Evolutionary conservation across 2,888 invertebrate species (phyloP).

Genomic region (Anodontia alba): DNA sequence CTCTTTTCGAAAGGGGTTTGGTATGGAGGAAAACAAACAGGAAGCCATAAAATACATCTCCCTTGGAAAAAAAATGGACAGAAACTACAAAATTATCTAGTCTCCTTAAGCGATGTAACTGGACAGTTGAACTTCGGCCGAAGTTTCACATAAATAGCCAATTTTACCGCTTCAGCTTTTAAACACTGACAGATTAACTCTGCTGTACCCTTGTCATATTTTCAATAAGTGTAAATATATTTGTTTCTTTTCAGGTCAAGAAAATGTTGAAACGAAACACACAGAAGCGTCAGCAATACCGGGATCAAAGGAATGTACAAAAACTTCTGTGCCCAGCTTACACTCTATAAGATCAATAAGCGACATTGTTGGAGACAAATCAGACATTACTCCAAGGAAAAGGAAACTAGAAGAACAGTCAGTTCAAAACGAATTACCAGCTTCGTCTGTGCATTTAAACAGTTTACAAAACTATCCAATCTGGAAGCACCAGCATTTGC

Average conservation of each 20-base stretch:
- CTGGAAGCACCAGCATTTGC: slow-evolving; percentile 54
- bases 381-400: slow-evolving; percentile 15
- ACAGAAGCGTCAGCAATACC: neutral
- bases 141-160: too few species aligned
- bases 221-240: too few species aligned
- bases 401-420: neutral
- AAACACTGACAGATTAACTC: too few species aligned
- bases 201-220: too few species aligned
- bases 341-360: slow-evolving; percentile 53
- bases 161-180: too few species aligned
- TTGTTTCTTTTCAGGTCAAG: neutral
- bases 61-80: too few species aligned
- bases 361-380: slow-evolving; percentile 42
- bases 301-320: neutral
- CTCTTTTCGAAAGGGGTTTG: too few species aligned
- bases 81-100: too few species aligned
- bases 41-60: too few species aligned
- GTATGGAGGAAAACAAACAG: too few species aligned
- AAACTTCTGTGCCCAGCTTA: neutral
- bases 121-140: too few species aligned
- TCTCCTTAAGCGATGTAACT: too few species aligned
- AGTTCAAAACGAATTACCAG: slow-evolving; percentile 28
- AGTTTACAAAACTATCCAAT: slow-evolving; percentile 37
- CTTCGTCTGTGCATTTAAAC: slow-evolving; percentile 54
- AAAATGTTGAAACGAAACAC: neutral